These are phyloP conservation scores for Pseudochirops cupreus DNA, from an alignment of 2,797 vertebrate genomes.

Conservation along the genomic window DNA sequence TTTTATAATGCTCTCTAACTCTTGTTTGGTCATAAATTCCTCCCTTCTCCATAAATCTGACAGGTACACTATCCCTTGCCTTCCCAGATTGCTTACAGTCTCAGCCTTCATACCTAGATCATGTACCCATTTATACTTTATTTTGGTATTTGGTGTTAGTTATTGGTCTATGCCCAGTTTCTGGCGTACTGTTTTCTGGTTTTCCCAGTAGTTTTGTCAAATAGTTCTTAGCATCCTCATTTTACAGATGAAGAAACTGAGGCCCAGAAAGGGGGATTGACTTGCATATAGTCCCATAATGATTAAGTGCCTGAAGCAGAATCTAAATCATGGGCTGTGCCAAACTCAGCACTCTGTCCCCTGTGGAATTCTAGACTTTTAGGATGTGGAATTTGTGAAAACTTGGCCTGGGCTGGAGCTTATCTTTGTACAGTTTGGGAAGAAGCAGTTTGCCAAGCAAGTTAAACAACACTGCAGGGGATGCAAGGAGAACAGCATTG, in stretches of 20 bases:
- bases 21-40: too few species aligned
- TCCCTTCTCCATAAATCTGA: too few species aligned
- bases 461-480: constrained; percentile 11
- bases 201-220: too few species aligned
- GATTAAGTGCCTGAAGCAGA: not conserved
- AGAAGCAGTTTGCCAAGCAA: constrained; percentile 19
- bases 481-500: not conserved
- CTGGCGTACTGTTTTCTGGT: too few species aligned
- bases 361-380: not conserved
- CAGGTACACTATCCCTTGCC: too few species aligned
- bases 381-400: not conserved
- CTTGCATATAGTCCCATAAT: not conserved
- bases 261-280: not conserved
- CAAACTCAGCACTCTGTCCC: not conserved
- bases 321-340: not conserved
- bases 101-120: too few species aligned
- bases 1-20: too few species aligned
- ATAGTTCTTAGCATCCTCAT: not conserved
- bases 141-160: too few species aligned
- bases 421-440: not conserved
- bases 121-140: too few species aligned
- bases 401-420: not conserved
- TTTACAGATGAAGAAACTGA: not conserved
- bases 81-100: too few species aligned
- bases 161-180: too few species aligned